Evolutionary conservation across 2,113 vertebrate genomes (phyloP).

Genomic region (Tragelaphus strepsiceros): DNA sequence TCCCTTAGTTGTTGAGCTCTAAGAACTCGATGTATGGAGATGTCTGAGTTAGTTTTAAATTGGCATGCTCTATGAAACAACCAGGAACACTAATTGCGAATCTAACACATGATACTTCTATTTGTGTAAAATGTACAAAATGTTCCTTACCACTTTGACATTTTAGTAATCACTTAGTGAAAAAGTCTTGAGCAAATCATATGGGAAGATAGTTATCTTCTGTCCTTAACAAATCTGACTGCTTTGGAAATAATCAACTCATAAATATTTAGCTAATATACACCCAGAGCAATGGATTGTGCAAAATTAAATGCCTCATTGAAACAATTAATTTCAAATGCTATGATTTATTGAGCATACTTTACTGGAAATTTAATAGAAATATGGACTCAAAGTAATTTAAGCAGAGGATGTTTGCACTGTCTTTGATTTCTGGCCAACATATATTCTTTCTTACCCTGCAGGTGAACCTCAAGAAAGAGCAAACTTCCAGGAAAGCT

Average conservation of each 20-base stretch:
- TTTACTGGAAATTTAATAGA: constrained; percentile 80
- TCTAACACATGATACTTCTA: constrained; percentile 22
- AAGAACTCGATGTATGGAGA: background rate
- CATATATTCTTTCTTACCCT: constrained; percentile 72
- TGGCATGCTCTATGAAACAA: background rate
- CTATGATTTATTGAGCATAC: constrained; percentile 77
- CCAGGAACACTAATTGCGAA: constrained; percentile 40
- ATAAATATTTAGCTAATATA: constrained; percentile 82
- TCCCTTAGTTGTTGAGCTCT: background rate
- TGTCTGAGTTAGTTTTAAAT: background rate
- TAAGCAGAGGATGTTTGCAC: constrained; percentile 73
- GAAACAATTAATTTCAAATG: constrained; percentile 83
- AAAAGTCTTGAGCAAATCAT: constrained; percentile 67
- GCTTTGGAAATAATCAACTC: constrained; percentile 77
- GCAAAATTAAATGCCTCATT: constrained; percentile 78
- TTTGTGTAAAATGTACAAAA: constrained; percentile 49
- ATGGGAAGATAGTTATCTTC: constrained; percentile 69
- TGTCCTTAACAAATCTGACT: constrained; percentile 74
- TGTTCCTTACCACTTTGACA: constrained; percentile 48
- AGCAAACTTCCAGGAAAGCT: constrained; percentile 73
- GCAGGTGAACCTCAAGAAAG: constrained; percentile 76
- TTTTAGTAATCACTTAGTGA: constrained; percentile 63
- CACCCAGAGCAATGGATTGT: constrained; percentile 70
- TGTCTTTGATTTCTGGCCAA: constrained; percentile 72
- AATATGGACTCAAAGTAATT: constrained; percentile 77